Evolutionary conservation across 1,140 invertebrate species (phyloP).

Genomic region (Leptinotarsa lineolata): DNA sequence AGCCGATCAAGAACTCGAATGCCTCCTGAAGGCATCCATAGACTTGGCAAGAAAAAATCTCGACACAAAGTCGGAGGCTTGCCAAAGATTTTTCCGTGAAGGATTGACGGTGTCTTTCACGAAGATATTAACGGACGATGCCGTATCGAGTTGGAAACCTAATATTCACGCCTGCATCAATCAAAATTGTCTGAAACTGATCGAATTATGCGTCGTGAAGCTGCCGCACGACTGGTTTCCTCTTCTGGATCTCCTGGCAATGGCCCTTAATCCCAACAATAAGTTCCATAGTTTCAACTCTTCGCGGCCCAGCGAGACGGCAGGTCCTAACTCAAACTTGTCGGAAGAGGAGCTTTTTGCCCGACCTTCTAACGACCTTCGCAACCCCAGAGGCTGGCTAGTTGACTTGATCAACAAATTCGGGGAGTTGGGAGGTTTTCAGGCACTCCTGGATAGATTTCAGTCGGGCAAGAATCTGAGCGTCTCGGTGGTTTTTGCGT

Average conservation of each 20-base stretch:
- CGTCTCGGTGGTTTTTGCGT: conserved; percentile 79
- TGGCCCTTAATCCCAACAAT: conserved; percentile 67
- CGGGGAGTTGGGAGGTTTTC: conserved; percentile 86
- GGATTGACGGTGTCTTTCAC: conserved; percentile 94
- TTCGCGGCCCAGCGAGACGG: conserved; percentile 78
- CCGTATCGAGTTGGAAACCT: conserved; percentile 95
- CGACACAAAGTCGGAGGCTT: conserved; percentile 87
- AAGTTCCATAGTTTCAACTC: conserved; percentile 92
- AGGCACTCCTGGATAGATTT: conserved; percentile 86
- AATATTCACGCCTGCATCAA: conserved; percentile 96
- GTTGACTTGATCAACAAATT: conserved; percentile 96
- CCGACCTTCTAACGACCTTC: conserved; percentile 73
- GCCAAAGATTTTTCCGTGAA: conserved; percentile 94
- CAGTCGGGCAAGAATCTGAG: conserved; percentile 72
- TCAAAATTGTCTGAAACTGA: conserved; percentile 87
- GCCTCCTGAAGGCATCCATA: conserved; percentile 86
- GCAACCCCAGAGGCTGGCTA: conserved; percentile 86
- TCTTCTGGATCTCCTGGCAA: conserved; percentile 87
- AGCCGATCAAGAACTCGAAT: conserved; percentile 93
- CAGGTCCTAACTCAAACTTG: conserved; percentile 64
- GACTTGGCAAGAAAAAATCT: conserved; percentile 82
- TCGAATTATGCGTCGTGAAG: conserved; percentile 90
- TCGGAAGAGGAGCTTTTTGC: conserved; percentile 81
- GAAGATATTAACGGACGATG: conserved; percentile 97
- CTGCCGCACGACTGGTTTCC: conserved; percentile 92